Evolutionary conservation across 1,140 invertebrate genomes (phyloP).

Genomic region (Camponotus vicinus): DNA sequence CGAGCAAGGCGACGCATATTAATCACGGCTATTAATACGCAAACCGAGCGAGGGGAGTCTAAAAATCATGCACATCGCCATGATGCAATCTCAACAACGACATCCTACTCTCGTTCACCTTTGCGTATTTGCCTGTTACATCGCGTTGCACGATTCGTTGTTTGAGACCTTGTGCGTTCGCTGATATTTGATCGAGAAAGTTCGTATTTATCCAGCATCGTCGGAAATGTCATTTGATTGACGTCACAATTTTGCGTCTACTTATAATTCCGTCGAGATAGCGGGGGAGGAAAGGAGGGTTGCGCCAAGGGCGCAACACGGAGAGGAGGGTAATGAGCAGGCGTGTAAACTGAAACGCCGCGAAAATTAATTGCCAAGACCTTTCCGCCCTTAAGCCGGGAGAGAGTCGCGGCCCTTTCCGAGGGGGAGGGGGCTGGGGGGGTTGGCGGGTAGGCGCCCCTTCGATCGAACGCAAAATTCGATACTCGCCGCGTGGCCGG

Average conservation of each 20-base stretch:
- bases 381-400: background rate
- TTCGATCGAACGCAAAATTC: conserved; percentile 45
- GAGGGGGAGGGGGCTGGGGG: background rate
- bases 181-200: background rate
- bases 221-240: conserved; percentile 3
- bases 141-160: background rate
- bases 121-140: background rate
- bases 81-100: background rate
- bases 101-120: background rate
- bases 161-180: background rate
- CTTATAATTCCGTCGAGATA: background rate
- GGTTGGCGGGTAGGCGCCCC: background rate
- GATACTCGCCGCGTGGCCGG: background rate
- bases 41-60: conserved; percentile 25
- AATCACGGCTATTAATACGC: conserved; percentile 70
- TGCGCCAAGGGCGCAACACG: background rate
- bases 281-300: background rate
- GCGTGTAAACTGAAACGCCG: conserved; percentile 13
- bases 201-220: background rate
- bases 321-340: too few species aligned
- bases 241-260: background rate
- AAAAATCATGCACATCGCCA: conserved; percentile 48
- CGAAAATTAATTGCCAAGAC: conserved; percentile 46
- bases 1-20: conserved; percentile 68
- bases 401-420: background rate